A percentile compares a stretch with the other conserved stretches of the same genome.
These are phyloP conservation scores for Amblyopsis rosae DNA, from an alignment of 2,113 vertebrate species.

Conservation along the genomic window DNA sequence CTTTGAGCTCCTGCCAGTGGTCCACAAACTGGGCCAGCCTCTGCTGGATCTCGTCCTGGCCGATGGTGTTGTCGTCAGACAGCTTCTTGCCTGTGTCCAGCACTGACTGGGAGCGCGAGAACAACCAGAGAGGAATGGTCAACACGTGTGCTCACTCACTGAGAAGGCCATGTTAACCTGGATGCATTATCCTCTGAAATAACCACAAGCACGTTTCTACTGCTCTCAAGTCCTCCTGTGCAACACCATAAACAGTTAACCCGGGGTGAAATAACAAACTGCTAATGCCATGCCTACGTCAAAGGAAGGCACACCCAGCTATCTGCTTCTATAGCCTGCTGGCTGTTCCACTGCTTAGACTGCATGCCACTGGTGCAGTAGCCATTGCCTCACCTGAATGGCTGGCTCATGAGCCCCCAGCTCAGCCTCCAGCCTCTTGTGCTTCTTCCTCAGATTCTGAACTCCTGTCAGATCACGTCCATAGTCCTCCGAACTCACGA, in stretches of 20 bases:
- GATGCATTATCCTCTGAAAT: too few relatives aligned
- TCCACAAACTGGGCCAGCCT: conserved; percentile 94
- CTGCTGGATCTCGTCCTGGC: conserved; percentile 98
- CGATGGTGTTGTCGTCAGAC: conserved; percentile 96
- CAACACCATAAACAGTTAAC: too few relatives aligned
- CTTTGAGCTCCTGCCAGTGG: conserved; percentile 96
- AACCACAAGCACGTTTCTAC: too few relatives aligned
- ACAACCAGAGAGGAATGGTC: neutral
- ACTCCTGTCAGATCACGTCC: conserved; percentile 97
- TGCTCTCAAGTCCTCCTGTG: too few relatives aligned
- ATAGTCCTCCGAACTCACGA: conserved; percentile 97
- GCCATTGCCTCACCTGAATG: conserved; percentile 82
- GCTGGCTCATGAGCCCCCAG: conserved; percentile 94
- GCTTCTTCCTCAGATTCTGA: conserved; percentile 98
- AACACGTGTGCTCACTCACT: neutral
- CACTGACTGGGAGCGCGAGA: conserved; percentile 82
- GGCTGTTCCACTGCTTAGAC: too few relatives aligned
- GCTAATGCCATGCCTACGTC: too few relatives aligned
- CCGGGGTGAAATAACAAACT: too few relatives aligned
- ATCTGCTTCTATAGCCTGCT: too few relatives aligned
- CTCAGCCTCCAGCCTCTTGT: conserved; percentile 96
- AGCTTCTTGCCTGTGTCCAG: conserved; percentile 94
- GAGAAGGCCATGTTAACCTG: too few relatives aligned
- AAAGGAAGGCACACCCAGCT: too few relatives aligned
- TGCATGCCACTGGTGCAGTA: too few relatives aligned